Conservation (phyloP, 2,113 vertebrate species). For the Falcunculus frontatus region DNA sequence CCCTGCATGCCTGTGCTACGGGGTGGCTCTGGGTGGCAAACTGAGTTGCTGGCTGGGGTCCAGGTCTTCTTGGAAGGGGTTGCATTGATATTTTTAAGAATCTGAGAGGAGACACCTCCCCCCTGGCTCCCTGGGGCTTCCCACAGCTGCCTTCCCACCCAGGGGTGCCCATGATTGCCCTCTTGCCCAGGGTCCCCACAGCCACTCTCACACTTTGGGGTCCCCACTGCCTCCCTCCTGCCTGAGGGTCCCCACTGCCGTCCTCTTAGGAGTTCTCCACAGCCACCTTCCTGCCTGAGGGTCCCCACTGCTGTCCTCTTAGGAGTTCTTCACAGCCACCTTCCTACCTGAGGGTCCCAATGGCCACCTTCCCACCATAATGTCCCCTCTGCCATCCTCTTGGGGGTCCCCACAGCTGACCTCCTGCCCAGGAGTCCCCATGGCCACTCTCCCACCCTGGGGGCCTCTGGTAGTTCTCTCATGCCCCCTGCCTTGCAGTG, state of each 20-base stretch:
- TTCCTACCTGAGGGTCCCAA: neutral
- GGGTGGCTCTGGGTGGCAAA: neutral
- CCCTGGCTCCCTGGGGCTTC: neutral
- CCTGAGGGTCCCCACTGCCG: too few species aligned
- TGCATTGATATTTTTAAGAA: neutral
- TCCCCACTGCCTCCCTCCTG: neutral
- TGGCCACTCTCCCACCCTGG: neutral
- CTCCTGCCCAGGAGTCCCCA: neutral
- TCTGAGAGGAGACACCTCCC: neutral
- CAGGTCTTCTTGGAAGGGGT: neutral
- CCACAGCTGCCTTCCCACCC: neutral
- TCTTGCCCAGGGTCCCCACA: neutral
- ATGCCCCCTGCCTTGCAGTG: constrained; percentile 73
- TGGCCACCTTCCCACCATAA: neutral
- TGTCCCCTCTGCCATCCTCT: neutral
- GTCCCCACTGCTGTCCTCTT: too few species aligned
- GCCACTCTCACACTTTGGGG: neutral
- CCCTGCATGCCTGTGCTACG: fast-evolving
- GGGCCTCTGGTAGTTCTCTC: neutral
- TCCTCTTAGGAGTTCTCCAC: too few species aligned
- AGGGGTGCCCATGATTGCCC: neutral
- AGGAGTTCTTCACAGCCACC: neutral
- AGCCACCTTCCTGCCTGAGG: too few species aligned
- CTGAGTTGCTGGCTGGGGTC: neutral
- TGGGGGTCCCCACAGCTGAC: neutral